Evolutionary conservation across 2,113 vertebrate genomes (phyloP), one percentile per base, ranked within the genome.

Genomic region (Ibidorhyncha struthersii): DNA sequence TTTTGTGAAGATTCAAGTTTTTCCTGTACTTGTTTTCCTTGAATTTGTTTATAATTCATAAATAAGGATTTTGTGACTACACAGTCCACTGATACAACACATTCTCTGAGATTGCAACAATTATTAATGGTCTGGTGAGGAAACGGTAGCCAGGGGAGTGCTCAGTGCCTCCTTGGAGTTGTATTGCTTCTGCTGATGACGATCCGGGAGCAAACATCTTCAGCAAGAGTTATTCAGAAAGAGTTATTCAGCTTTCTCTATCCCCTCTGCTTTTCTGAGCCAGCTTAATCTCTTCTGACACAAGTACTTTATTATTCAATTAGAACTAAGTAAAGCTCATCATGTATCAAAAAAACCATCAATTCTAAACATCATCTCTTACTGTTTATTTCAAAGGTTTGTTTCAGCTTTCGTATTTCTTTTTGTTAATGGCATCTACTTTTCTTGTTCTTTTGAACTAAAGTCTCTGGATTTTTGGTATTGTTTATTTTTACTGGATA

Each of bases 321-420:
- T 78, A 78, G 34, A 72, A 55, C 12, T n/a, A 92, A 58, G 26
- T 53, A 53, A 85, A 70, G 70, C 9, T 38, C 41, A 41, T 67
- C 29, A 62, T 0, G 0, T 77, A 77, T 67, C 12, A 41, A 59
- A 62, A 66, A 10, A 0, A 0, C 2, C 18, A 61, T 66, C 41
- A 56, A 23, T 32, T 86, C 41, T 73, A 82, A 61, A 29, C 17
- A 21, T 40, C 3, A 2, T 11, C 22, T 70, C 6, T 50, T 50
- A 91, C 22, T 41, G 4, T 56, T 85, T 62, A 21, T 87, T 87
- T 76, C 34, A 86, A 70, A 53, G 4, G 0, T 12, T 58, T 89
- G 86, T 76, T 17, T 59, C 10, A 20, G 17, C 22, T 79, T 90
- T 80, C 9, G 11, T 55, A 20, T 8, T 50, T n/a, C n/a, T 5